These are phyloP conservation scores for Cephus spinipes DNA, from an alignment of 2,888 invertebrate species.

Conservation along the genomic window DNA sequence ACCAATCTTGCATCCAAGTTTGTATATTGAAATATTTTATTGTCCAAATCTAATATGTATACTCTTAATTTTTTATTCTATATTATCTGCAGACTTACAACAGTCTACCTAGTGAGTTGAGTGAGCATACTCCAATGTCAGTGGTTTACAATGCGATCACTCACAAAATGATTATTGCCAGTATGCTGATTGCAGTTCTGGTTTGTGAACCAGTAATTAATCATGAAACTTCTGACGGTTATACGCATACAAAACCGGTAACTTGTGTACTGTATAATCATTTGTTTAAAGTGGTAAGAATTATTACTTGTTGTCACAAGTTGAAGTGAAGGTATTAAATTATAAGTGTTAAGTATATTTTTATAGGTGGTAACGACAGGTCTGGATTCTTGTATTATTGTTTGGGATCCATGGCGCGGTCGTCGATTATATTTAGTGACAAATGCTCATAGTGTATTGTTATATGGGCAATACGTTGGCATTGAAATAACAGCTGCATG, in stretches of 20 bases:
- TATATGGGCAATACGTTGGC: conserved; percentile 75
- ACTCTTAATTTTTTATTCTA: neutral
- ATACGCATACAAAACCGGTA: conserved; percentile 76
- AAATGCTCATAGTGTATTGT: conserved; percentile 76
- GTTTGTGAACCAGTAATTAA: conserved; percentile 76
- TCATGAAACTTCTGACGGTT: conserved; percentile 78
- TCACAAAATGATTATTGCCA: conserved; percentile 76
- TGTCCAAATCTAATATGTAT: neutral
- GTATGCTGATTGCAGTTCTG: conserved; percentile 74
- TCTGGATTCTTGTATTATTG: conserved; percentile 82
- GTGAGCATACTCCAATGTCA: conserved; percentile 72
- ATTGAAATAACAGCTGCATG: conserved; percentile 83
- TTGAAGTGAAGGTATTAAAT: neutral
- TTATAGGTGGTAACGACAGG: conserved; percentile 78
- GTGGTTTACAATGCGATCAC: conserved; percentile 76
- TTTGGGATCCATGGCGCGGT: conserved; percentile 84
- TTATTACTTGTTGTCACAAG: neutral
- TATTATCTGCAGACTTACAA: conserved; percentile 71
- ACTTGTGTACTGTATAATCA: conserved; percentile 82
- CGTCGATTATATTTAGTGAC: conserved; percentile 76
- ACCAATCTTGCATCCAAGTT: conserved; percentile 77
- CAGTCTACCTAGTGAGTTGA: conserved; percentile 73
- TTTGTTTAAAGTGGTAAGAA: conserved; percentile 73
- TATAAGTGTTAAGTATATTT: neutral
- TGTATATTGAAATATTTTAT: neutral